Percentiles rank a stretch among this genome's conserved stretches.
Conservation (phyloP, 2,888 invertebrate species). For the Mesodorylaimus sp. region DNA sequence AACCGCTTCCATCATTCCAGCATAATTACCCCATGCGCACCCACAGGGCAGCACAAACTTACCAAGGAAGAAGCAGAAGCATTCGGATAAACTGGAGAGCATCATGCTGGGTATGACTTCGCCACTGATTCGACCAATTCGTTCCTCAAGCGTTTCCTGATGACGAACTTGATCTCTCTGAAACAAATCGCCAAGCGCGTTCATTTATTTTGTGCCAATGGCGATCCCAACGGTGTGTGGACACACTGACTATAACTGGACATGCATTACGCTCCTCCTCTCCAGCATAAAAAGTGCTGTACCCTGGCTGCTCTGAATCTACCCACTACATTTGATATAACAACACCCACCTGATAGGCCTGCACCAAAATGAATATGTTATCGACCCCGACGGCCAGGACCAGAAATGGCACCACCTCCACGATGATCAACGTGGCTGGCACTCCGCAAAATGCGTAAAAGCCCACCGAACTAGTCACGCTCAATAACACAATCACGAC, state of each 20-base stretch:
- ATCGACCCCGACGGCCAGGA: conserved; percentile 83
- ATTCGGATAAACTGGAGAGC: conserved; percentile 76
- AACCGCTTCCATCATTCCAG: too few relatives aligned
- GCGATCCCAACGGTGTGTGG: too few relatives aligned
- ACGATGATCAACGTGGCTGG: conserved; percentile 70
- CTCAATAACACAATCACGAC: conserved; percentile 63
- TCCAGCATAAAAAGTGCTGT: too few relatives aligned
- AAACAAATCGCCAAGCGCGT: too few relatives aligned
- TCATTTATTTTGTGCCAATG: too few relatives aligned
- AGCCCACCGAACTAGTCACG: conserved; percentile 63
- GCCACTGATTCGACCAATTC: conserved; percentile 69
- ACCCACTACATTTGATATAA: too few relatives aligned
- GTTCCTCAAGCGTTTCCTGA: conserved; percentile 60
- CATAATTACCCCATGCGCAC: too few relatives aligned
- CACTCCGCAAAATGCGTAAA: conserved; percentile 58
- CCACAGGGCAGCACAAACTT: too few relatives aligned
- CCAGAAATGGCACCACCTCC: conserved; percentile 85
- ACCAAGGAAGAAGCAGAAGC: conserved; percentile 86
- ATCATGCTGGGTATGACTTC: conserved; percentile 92
- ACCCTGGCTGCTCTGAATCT: too few relatives aligned
- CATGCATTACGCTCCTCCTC: too few relatives aligned
- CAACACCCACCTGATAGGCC: conserved; percentile 46
- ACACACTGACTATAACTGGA: too few relatives aligned
- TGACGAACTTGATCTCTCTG: conserved; percentile 55
- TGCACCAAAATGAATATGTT: conserved; percentile 90